Evolutionary conservation across 1,140 invertebrate species (phyloP), one percentile per base, ranked within the genome.

Genomic region (Scylla paramamosain): DNA sequence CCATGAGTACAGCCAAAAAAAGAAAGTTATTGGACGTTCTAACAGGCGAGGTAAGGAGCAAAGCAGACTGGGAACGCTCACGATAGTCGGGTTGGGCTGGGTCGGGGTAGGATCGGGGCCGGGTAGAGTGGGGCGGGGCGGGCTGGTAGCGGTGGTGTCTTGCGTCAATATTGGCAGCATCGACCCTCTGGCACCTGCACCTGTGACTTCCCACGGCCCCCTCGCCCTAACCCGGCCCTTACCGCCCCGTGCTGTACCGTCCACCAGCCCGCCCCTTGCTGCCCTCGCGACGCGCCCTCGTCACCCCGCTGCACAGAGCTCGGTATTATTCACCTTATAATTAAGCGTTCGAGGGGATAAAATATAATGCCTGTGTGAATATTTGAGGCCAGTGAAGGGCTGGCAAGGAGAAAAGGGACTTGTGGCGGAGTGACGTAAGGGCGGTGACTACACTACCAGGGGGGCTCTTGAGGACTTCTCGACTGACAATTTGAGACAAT

Each of bases 91-190:
- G 31, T 0, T 32, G 31, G 3, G 84, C 3, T 45, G 20, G 8
- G n/a, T 10, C 89, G 14, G 48, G 91, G 59, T 25, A 32, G 31
- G 29, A 29, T 25, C 16, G 28, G 31, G 48, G 25, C 7, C 29
- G 90, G 82, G 32, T 16, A 7, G 7, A 31, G 45, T 7, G 45
- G 67, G 82, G 91, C 2, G 10, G 86, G n/a, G 84, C 7, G 25
- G 29, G 84, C 4, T 32, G 52, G 86, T n/a, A 48, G 86, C 7
- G 93, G 84, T 94, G 48, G 82, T 77, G 84, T 94, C 86, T 94
- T 94, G 32, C 86, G 93, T 94, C 93, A 94, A 94, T 94, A 94
- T 94, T 94, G 93, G 87, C 93, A 94, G 87, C 93, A 94, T 94
- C 93, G 93, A 94, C 93, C 59, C 46, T 94, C 86, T 89, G 86